phyloP scores from a whole-genome alignment of 92 coral and sea anemone genomes.

The Palythoa grandis region DNA sequence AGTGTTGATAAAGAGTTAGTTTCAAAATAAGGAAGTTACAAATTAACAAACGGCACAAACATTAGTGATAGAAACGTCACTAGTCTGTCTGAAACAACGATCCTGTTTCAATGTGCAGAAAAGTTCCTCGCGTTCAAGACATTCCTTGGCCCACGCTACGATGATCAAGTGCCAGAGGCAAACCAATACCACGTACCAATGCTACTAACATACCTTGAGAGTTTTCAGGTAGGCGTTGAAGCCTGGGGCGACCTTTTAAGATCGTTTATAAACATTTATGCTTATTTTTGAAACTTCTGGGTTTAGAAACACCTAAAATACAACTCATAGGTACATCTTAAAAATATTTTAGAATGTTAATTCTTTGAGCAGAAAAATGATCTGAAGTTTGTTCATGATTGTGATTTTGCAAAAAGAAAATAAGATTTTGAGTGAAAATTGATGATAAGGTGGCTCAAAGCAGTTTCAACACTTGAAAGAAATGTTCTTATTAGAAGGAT shows the following conservation, averaged over 20 bases:
- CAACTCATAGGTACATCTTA: too few species aligned
- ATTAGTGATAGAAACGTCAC: neutral
- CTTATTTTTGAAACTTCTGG: too few species aligned
- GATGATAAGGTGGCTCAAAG: too few species aligned
- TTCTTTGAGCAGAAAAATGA: too few species aligned
- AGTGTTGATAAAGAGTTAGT: neutral
- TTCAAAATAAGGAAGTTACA: neutral
- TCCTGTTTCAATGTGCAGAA: slow-evolving; percentile 51
- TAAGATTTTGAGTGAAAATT: too few species aligned
- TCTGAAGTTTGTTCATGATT: too few species aligned
- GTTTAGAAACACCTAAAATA: too few species aligned
- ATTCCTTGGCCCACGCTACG: slow-evolving; percentile 88
- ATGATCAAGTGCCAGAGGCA: slow-evolving; percentile 88
- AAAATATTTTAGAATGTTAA: too few species aligned
- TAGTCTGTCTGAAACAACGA: neutral
- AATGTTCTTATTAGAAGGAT: too few species aligned
- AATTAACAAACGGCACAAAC: neutral
- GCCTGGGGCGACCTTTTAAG: neutral
- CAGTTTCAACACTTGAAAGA: too few species aligned
- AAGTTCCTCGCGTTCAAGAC: slow-evolving; percentile 96
- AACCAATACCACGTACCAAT: slow-evolving; percentile 92
- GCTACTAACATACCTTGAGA: slow-evolving; percentile 79
- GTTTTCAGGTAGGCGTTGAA: slow-evolving; percentile 61
- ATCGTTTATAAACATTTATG: too few species aligned
- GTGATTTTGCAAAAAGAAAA: too few species aligned